Evolutionary conservation across 2,797 vertebrate genomes (phyloP), one percentile per base, ranked within the genome.

Genomic region (Sorex maritimensis): DNA sequence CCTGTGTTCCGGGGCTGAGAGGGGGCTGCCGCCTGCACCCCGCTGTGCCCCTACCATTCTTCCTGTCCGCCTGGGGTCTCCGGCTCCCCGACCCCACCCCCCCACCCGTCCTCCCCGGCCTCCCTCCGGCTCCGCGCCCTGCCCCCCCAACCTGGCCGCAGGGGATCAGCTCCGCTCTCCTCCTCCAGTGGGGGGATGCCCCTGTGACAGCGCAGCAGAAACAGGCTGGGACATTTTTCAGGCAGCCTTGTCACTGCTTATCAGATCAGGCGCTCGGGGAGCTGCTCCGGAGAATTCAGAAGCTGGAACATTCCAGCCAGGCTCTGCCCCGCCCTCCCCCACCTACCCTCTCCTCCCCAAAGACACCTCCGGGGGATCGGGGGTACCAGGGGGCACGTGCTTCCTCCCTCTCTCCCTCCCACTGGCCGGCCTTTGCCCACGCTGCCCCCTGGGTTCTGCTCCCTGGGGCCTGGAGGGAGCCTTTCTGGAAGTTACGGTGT

Each of bases 241-340:
- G 97, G 96, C 95, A 0, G 97, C 97, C 97, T 97, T 98, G 98
- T 98, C 97, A 97, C 98, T 98, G 98, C 98, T 98, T 98, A 98
- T 98, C 98, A 98, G 98, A 98, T 98, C 92, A 89, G 91, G 92
- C 83, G 19, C 85, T 83, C 89, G 24, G 17, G 88, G 92, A 94
- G 85, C 91, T 41, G 85, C 86, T 78, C 52, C 52, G 83, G 88
- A 96, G 93, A 90, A 90, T 58, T 58, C 58, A 93, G 92, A 94
- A 87, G 83, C 93, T 81, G 88, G 12, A 94, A 86, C 94, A 96
- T 96, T 97, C 95, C 95, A 93, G 72, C 85, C 49, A 6, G 74
- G 86, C 88, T 24, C 85, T 14, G 78, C 65, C 90, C 90, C 55
- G 0, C 92, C 91, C 86, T 15, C 34, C 17, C 49, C 65, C 1